These are phyloP conservation scores for Oeneis ivallda DNA, from an alignment of 2,888 invertebrate genomes.

Conservation along the genomic window DNA sequence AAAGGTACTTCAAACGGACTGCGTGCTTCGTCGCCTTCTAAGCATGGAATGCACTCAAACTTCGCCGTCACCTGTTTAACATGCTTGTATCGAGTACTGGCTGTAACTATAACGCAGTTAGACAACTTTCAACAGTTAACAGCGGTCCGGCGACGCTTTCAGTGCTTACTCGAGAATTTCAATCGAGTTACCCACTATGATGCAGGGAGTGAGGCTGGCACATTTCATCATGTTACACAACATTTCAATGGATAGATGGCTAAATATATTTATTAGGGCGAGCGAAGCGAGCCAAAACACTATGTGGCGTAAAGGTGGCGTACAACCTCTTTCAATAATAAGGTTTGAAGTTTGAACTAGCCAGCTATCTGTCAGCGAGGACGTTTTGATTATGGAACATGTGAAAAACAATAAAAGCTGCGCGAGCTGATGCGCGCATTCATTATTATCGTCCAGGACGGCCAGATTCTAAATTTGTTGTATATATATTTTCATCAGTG, in stretches of 20 bases:
- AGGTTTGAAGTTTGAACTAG: too few species aligned
- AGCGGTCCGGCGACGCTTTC: constrained; percentile 17
- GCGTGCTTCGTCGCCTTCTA: not conserved
- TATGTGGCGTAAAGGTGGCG: too few species aligned
- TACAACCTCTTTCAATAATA: too few species aligned
- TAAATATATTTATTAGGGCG: too few species aligned
- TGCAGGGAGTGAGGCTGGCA: constrained; percentile 8
- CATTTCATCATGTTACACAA: constrained; percentile 5
- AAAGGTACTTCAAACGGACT: not conserved
- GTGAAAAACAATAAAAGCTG: too few species aligned
- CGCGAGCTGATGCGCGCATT: too few species aligned
- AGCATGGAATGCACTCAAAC: constrained; percentile 8
- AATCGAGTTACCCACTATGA: constrained; percentile 14
- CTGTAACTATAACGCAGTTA: constrained; percentile 12
- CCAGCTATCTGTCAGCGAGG: too few species aligned
- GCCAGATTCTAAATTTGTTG: too few species aligned
- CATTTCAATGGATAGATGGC: not conserved
- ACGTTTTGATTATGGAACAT: too few species aligned
- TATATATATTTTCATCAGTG: too few species aligned
- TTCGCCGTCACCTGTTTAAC: constrained; percentile 14
- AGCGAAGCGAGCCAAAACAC: too few species aligned
- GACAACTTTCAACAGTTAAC: constrained; percentile 19
- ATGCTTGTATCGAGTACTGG: constrained; percentile 11
- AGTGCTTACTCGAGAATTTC: constrained; percentile 15
- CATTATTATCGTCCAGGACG: too few species aligned